Percentiles rank a stretch among this genome's conserved stretches.
Conservation (phyloP, 64 coral and sea anemone genomes). For the Exaiptasia diaphana region DNA sequence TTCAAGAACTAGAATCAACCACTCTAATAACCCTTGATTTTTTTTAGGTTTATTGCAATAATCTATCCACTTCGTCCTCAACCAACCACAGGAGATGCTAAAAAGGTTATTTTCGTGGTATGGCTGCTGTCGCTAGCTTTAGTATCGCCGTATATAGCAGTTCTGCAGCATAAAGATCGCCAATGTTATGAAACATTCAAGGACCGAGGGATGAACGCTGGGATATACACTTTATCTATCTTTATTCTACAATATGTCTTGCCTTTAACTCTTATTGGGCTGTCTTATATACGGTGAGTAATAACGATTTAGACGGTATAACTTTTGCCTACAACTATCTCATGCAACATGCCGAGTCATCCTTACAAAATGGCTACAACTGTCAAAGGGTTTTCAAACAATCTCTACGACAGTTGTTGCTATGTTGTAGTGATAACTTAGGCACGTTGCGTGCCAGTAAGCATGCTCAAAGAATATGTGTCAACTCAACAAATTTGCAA, state of each 20-base stretch:
- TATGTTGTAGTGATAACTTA: too few relatives aligned
- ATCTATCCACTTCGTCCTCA: conserved; percentile 76
- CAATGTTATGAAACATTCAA: conserved; percentile 48
- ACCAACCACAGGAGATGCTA: conserved; percentile 70
- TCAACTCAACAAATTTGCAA: too few relatives aligned
- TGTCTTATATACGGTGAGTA: conserved; percentile 76
- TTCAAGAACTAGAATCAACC: too few relatives aligned
- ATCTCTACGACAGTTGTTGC: too few relatives aligned
- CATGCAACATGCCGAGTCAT: too few relatives aligned
- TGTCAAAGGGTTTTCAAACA: too few relatives aligned
- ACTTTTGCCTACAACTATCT: too few relatives aligned
- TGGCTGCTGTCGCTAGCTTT: conserved; percentile 67
- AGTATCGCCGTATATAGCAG: conserved; percentile 85
- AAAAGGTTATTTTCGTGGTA: conserved; percentile 73
- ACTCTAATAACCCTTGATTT: too few relatives aligned
- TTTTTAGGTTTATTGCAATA: conserved; percentile 71
- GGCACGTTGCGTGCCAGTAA: too few relatives aligned
- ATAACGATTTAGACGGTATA: too few relatives aligned
- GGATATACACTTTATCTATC: conserved; percentile 66
- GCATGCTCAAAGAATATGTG: too few relatives aligned
- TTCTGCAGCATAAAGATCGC: conserved; percentile 13
- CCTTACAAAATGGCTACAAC: too few relatives aligned
- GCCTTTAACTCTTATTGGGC: conserved; percentile 81
- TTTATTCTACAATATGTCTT: conserved; percentile 84
- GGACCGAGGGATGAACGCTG: conserved; percentile 66